phyloP scores from a whole-genome alignment of 1,140 invertebrate genomes.

The Macrobrachium nipponense region DNA sequence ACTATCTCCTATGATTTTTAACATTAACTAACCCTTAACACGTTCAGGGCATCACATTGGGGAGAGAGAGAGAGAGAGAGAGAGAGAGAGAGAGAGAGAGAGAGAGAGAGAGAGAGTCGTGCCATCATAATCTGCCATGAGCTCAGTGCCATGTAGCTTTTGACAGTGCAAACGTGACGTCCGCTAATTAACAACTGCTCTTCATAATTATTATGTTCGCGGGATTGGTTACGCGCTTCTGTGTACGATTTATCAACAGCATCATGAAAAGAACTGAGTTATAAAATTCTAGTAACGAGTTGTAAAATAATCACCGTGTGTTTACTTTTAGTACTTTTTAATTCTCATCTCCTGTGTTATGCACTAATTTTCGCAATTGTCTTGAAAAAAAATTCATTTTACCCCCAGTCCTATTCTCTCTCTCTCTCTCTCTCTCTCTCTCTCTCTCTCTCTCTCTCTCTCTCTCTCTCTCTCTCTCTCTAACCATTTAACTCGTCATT shows the following conservation, averaged over 20 bases:
- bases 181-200: not conserved
- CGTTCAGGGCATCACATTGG: too few relatives aligned
- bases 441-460: conserved; percentile 33
- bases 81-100: not conserved
- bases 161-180: not conserved
- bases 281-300: too few relatives aligned
- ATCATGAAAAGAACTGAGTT: too few relatives aligned
- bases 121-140: not conserved
- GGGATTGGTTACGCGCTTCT: too few relatives aligned
- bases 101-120: conserved; percentile 1
- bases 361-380: too few relatives aligned
- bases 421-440: conserved; percentile 1
- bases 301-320: too few relatives aligned
- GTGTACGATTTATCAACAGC: too few relatives aligned
- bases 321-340: too few relatives aligned
- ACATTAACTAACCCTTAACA: too few relatives aligned
- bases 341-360: not conserved
- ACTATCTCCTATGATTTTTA: too few relatives aligned
- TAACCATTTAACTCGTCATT: not conserved
- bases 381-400: not conserved
- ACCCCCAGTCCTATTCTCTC: not conserved
- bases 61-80: conserved; percentile 15
- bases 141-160: not conserved
- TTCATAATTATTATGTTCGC: too few relatives aligned
- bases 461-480: conserved; percentile 29